phyloP scores from a whole-genome alignment of 1,140 invertebrate genomes.

The Samia ricini region DNA sequence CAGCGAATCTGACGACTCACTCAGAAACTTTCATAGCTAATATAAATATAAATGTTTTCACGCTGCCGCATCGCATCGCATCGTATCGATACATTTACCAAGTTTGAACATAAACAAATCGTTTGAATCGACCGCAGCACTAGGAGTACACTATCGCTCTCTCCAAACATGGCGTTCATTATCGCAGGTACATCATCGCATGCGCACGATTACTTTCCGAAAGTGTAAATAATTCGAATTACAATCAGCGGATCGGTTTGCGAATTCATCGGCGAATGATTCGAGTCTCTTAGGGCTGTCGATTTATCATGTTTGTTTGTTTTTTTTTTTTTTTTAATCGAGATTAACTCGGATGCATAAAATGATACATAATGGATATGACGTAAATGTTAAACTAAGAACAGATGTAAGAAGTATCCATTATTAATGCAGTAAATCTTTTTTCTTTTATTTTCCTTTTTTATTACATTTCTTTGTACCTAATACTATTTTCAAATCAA shows the following conservation, averaged over 20 bases:
- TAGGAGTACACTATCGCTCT: neutral
- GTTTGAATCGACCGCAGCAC: neutral
- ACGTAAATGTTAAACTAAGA: too few species aligned
- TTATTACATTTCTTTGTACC: too few species aligned
- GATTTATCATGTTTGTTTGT: too few species aligned
- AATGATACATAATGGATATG: too few species aligned
- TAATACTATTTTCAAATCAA: too few species aligned
- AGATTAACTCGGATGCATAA: too few species aligned
- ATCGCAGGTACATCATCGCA: slow-evolving; percentile 22
- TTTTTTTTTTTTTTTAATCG: too few species aligned
- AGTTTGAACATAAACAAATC: slow-evolving; percentile 2
- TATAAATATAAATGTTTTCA: slow-evolving; percentile 2
- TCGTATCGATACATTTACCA: neutral
- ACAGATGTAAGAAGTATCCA: too few species aligned
- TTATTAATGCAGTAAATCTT: too few species aligned
- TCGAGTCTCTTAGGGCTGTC: neutral
- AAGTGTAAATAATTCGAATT: slow-evolving; percentile 54
- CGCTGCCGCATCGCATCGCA: too few species aligned
- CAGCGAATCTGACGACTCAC: neutral
- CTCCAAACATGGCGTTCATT: slow-evolving; percentile 30
- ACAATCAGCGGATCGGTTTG: slow-evolving; percentile 46
- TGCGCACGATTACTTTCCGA: slow-evolving; percentile 36
- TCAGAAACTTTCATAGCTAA: neutral
- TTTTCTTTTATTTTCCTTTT: too few species aligned
- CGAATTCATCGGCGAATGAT: slow-evolving; percentile 23